Evolutionary conservation across 2,888 invertebrate genomes (phyloP), one percentile per base, ranked within the genome.

Genomic region (Nomada ruficornis): DNA sequence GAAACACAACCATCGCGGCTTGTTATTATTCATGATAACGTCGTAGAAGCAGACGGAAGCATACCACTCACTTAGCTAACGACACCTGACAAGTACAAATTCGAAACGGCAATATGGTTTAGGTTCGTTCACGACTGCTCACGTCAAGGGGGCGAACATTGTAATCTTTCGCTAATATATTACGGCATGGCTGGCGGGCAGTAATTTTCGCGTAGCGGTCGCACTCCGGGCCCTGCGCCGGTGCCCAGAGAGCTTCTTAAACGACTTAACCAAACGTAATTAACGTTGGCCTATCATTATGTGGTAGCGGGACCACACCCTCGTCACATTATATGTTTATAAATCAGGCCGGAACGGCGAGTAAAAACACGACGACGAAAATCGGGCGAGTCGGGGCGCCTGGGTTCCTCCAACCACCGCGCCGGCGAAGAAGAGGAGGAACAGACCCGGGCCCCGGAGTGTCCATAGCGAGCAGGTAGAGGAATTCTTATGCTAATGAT

Each of bases 241-340:
- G 23, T 36, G 54, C 29, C 42, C 42, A 23, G 23, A 15, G n/a
- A 23, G 70, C n/a, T 55, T 20, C 83, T 83, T 83, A 87, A 88
- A 88, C 86, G 88, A 88, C 86, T 88, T 89, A 89, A 88, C 89
- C 92, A 93, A 93, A 93, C 92, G 93, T 93, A 93, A 94, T 94
- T 94, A 94, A 93, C 92, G 93, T 92, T 90, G 90, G 92, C 90
- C 93, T 93, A 93, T 93, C 93, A 94, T 94, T 94, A 94, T 93
- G 93, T 94, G 93, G 94, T 94, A 94, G 94, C 94, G 92, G 89
- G 89, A 89, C 94, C 94, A 94, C 94, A 92, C 94, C 94, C 93
- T 92, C 94, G 93, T 94, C 94, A 94, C 92, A 94, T 94, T 94
- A 94, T 94, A 94, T 94, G 93, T 94, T 94, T 94, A 94, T 94